Evolutionary conservation across 2,888 invertebrate species (phyloP).

Genomic region (Dryococelus australis): DNA sequence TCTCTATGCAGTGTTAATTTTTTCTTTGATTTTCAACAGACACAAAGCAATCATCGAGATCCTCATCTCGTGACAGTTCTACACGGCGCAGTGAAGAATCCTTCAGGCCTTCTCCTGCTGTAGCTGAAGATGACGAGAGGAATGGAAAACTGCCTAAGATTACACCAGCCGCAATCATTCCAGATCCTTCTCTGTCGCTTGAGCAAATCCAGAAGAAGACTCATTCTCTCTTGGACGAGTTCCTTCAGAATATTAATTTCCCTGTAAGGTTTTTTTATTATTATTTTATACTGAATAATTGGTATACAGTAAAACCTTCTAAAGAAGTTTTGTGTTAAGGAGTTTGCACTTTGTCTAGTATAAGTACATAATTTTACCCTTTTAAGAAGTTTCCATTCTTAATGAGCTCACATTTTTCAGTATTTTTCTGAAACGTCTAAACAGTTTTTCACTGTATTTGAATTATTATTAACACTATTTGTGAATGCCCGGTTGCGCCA

Average conservation of each 20-base stretch:
- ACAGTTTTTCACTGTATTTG: too few relatives aligned
- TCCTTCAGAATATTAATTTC: slow-evolving; percentile 32
- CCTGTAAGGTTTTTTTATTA: not conserved
- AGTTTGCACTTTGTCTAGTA: too few relatives aligned
- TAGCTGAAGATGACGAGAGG: not conserved
- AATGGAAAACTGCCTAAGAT: not conserved
- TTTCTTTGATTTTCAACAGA: not conserved
- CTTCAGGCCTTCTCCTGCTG: not conserved
- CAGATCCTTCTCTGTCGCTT: slow-evolving; percentile 13
- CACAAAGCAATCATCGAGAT: slow-evolving; percentile 33
- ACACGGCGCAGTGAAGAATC: slow-evolving; percentile 28
- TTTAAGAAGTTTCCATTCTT: too few relatives aligned
- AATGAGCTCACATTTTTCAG: too few relatives aligned
- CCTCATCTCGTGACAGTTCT: slow-evolving; percentile 43
- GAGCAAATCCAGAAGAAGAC: slow-evolving; percentile 30
- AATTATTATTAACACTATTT: too few relatives aligned
- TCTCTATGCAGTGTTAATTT: too few relatives aligned
- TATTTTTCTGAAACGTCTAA: too few relatives aligned
- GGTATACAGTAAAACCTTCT: too few relatives aligned
- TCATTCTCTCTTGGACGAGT: slow-evolving; percentile 30
- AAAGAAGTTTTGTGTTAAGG: too few relatives aligned
- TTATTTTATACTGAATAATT: too few relatives aligned
- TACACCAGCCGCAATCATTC: not conserved
- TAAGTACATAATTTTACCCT: too few relatives aligned
- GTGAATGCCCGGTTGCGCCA: too few relatives aligned